These are phyloP conservation scores for Rhagoletis zephyria DNA, from an alignment of 1,140 invertebrate species.

Conservation along the genomic window DNA sequence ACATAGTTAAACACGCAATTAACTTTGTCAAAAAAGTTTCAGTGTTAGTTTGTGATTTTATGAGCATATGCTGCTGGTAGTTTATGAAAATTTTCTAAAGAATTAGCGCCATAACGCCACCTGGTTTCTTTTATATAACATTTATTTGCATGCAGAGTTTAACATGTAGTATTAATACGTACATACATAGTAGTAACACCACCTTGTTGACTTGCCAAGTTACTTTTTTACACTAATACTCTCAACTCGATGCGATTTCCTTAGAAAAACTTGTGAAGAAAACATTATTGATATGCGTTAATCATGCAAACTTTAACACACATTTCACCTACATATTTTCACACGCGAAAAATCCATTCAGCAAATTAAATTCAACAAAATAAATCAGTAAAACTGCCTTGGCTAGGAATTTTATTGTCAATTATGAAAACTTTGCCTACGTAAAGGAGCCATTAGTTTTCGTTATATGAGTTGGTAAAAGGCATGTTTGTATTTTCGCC, in stretches of 20 bases:
- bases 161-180: too few relatives aligned
- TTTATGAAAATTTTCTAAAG: too few relatives aligned
- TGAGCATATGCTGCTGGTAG: too few relatives aligned
- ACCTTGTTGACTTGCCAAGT: not conserved
- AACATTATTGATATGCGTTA: not conserved
- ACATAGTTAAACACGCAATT: not conserved
- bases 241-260: not conserved
- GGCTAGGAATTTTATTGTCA: too few relatives aligned
- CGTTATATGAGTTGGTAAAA: too few relatives aligned
- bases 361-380: not conserved
- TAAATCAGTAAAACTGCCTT: not conserved
- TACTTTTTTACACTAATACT: not conserved
- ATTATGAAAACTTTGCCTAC: too few relatives aligned
- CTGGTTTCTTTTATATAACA: too few relatives aligned
- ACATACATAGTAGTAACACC: not conserved
- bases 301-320: not conserved
- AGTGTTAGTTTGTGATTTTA: not conserved
- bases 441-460: too few relatives aligned
- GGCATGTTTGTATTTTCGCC: too few relatives aligned
- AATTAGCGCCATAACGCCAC: too few relatives aligned
- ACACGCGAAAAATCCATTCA: not conserved
- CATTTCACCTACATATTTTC: not conserved
- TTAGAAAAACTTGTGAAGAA: not conserved
- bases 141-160: too few relatives aligned
- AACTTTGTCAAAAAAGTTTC: not conserved